phyloP scores from a whole-genome alignment of 2,888 invertebrate genomes.

The Lithophane semibrunnea region DNA sequence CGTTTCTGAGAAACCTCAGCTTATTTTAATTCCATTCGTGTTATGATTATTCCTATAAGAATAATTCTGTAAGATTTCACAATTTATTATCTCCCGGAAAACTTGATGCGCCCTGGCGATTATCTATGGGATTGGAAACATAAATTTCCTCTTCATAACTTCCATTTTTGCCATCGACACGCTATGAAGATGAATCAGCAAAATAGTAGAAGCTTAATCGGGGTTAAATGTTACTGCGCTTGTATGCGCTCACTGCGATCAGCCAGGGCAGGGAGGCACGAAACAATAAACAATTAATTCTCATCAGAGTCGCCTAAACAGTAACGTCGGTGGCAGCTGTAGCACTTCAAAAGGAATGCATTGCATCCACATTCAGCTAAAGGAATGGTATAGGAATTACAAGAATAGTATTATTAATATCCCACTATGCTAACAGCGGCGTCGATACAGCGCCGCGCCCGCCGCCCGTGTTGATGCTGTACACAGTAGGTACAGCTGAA shows the following conservation, averaged over 20 bases:
- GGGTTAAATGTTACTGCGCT: constrained; percentile 65
- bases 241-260: constrained; percentile 60
- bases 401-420: constrained; percentile 60
- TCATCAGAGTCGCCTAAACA: constrained; percentile 73
- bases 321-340: constrained; percentile 69
- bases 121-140: neutral
- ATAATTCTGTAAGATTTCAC: constrained; percentile 4
- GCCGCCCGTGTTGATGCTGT: constrained; percentile 34
- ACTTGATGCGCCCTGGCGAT: neutral
- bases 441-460: constrained; percentile 30
- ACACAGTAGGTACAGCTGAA: constrained; percentile 55
- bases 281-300: constrained; percentile 82
- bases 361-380: constrained; percentile 64
- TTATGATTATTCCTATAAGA: neutral
- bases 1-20: constrained; percentile 32
- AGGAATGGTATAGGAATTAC: constrained; percentile 61
- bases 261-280: constrained; percentile 68
- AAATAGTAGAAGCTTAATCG: constrained; percentile 17
- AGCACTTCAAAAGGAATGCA: constrained; percentile 75
- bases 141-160: constrained; percentile 8
- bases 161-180: neutral
- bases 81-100: constrained; percentile 15
- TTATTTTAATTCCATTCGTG: constrained; percentile 28
- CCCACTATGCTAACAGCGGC: constrained; percentile 34
- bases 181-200: constrained; percentile 19